A percentile compares a stretch with the other conserved stretches of the same genome.
Evolutionary conservation across 2,113 vertebrate species (phyloP).

Genomic region (Oophaga pumilio): DNA sequence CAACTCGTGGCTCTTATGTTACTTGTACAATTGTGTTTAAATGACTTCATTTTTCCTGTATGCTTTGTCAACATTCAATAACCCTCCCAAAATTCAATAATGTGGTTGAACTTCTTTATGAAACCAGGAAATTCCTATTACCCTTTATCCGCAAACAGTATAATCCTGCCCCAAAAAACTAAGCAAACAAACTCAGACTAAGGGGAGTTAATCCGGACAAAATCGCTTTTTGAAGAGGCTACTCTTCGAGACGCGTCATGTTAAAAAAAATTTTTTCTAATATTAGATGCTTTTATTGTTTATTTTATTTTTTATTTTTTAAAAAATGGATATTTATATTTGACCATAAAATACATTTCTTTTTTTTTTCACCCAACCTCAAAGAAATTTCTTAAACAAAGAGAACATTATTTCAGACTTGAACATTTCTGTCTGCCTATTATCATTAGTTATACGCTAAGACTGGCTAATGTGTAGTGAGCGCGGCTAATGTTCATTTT

Average conservation of each 20-base stretch:
- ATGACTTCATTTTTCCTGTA: conserved; percentile 57
- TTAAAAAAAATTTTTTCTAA: background rate
- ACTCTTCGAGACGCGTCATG: background rate
- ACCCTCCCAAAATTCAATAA: conserved; percentile 48
- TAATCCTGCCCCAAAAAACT: conserved; percentile 24
- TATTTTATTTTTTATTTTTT: background rate
- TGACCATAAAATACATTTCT: conserved; percentile 71
- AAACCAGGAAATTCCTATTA: conserved; percentile 47
- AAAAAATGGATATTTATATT: conserved; percentile 69
- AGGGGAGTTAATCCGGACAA: conserved; percentile 13
- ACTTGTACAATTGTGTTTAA: conserved; percentile 47
- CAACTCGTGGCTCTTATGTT: conserved; percentile 25
- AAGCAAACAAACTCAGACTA: conserved; percentile 27
- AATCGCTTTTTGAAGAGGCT: conserved; percentile 8
- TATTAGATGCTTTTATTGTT: background rate
- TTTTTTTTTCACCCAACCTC: conserved; percentile 69
- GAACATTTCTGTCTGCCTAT: conserved; percentile 92
- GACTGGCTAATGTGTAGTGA: conserved; percentile 89
- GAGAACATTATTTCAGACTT: conserved; percentile 88
- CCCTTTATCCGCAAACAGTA: conserved; percentile 49
- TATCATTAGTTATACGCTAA: conserved; percentile 90
- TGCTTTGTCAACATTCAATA: conserved; percentile 38
- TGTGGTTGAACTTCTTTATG: conserved; percentile 38
- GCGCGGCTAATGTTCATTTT: conserved; percentile 97
- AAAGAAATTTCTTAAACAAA: conserved; percentile 87